A percentile compares a stretch with the other conserved stretches of the same genome.
Conservation (phyloP, 2,797 vertebrate species). For the Coreius guichenoti region DNA sequence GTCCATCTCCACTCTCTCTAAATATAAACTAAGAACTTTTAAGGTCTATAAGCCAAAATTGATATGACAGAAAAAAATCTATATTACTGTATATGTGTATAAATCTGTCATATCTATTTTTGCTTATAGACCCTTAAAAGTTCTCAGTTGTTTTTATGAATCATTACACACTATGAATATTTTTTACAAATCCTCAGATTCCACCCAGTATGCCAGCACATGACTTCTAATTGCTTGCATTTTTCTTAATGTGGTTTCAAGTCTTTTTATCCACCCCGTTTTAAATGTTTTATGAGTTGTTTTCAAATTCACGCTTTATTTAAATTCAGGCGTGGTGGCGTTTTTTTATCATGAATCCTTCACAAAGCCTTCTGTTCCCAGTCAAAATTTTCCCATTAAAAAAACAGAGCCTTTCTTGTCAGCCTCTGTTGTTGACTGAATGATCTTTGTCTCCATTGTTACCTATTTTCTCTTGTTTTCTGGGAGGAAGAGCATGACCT, state of each 20-base stretch:
- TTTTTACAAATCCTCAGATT: conserved; percentile 23
- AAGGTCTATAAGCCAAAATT: too few relatives aligned
- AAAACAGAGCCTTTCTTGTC: neutral
- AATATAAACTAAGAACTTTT: too few relatives aligned
- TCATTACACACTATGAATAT: neutral
- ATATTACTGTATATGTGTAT: too few relatives aligned
- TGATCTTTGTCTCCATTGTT: conserved; percentile 7
- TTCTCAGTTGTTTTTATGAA: too few relatives aligned
- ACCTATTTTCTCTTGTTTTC: conserved; percentile 3
- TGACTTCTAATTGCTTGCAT: conserved; percentile 1
- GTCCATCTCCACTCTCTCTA: neutral
- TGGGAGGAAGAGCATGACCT: conserved; percentile 59
- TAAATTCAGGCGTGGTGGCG: conserved; percentile 33
- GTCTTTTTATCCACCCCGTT: conserved; percentile 21
- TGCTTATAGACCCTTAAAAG: too few relatives aligned
- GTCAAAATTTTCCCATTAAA: conserved; percentile 14
- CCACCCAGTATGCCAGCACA: neutral
- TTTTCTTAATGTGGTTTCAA: conserved; percentile 45
- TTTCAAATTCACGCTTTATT: conserved; percentile 41
- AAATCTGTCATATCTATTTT: too few relatives aligned
- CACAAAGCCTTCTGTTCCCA: conserved; percentile 25
- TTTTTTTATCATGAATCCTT: conserved; percentile 33
- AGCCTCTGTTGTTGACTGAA: neutral
- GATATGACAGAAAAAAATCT: too few relatives aligned
- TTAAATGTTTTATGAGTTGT: conserved; percentile 43